Conservation (phyloP, 2,113 vertebrate genomes). For the Leptocoma aspasia region DNA sequence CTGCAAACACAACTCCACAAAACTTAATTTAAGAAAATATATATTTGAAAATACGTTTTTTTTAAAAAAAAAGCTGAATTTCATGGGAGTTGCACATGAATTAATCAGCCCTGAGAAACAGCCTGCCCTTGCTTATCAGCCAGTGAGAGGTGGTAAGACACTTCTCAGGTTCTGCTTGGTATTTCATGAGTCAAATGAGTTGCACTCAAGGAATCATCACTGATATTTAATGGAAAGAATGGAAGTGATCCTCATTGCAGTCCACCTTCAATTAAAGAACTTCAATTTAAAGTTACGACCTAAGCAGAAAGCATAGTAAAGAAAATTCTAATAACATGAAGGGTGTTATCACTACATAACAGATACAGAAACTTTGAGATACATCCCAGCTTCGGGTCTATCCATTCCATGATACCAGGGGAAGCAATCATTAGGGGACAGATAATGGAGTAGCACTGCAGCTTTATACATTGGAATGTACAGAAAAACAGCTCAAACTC, state of each 20-base stretch:
- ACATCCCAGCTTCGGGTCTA: not conserved
- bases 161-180: not conserved
- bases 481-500: not conserved
- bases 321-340: not conserved
- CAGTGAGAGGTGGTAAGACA: not conserved
- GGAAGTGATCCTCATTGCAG: not conserved
- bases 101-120: not conserved
- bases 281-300: not conserved
- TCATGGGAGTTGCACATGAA: not conserved
- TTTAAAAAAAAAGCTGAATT: not conserved
- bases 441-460: not conserved
- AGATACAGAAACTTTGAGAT: not conserved
- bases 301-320: not conserved
- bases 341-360: not conserved
- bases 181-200: not conserved
- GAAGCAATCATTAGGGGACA: not conserved
- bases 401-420: not conserved
- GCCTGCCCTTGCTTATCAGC: not conserved
- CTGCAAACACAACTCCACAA: not conserved
- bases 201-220: not conserved
- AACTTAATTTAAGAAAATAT: not conserved
- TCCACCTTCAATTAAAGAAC: not conserved
- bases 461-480: not conserved
- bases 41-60: not conserved
- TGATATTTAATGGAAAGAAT: not conserved